phyloP scores from a whole-genome alignment of 2,113 vertebrate genomes.

The Trogon surrucura region DNA sequence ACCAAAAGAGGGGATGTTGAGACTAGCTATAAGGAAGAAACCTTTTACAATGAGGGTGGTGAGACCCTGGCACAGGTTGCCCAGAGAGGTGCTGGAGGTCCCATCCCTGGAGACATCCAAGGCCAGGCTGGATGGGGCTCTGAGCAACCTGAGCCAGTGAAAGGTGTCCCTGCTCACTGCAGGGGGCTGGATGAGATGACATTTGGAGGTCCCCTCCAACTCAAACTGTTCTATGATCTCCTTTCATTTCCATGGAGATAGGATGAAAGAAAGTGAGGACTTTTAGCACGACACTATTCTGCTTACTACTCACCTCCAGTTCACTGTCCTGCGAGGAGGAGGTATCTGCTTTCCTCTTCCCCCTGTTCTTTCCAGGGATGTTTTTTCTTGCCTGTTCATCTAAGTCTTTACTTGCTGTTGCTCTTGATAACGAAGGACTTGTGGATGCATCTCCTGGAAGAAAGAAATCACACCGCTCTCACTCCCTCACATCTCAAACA shows the following conservation, averaged over 20 bases:
- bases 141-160: background rate
- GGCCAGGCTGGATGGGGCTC: accelerated
- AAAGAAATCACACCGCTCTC: background rate
- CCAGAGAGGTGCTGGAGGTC: background rate
- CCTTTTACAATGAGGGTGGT: background rate
- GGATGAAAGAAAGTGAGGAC: background rate
- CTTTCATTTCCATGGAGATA: background rate
- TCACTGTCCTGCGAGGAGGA: conserved; percentile 86
- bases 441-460: conserved; percentile 72
- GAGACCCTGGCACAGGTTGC: background rate
- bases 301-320: conserved; percentile 83
- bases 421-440: conserved; percentile 74
- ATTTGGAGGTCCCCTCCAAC: background rate
- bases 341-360: conserved; percentile 90
- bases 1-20: background rate
- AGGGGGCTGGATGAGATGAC: background rate
- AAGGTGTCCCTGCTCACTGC: background rate
- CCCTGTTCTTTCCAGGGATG: conserved; percentile 88
- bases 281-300: background rate
- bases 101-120: background rate
- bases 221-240: background rate
- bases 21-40: background rate
- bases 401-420: conserved; percentile 83
- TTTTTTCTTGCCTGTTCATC: conserved; percentile 90
- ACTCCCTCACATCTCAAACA: background rate